Base-by-base conservation (phyloP, 2,113 vertebrate genomes). In the Plestiodon gilberti region DNA sequence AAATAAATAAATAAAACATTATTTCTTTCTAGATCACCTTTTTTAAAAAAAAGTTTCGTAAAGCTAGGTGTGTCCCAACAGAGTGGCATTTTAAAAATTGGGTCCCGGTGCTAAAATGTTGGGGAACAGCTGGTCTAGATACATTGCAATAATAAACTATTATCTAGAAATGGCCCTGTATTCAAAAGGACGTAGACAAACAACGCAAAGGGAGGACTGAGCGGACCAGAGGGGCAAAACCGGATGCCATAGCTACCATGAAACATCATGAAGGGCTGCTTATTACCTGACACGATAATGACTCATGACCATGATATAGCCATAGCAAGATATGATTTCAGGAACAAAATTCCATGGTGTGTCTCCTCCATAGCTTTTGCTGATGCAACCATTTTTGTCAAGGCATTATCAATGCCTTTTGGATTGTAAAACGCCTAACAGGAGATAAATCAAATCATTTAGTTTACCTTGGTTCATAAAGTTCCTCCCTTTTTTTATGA, bases 261-360 rank as follows among this genome's bases (percentile, higher is more conserved):
- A 87, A 35, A 30, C 25, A 81, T 43, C 22, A 79, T 25, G 62
- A 81, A 7, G 22, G 17, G 69, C 38, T 88, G 11, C 18, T 88
- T 86, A 64, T 76, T 78, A 79, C 43, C 28, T 80, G 75, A 14
- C 9, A 79, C 38, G 83, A 62, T 57, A 75, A 69, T 74, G 40
- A 10, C 1, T 90, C 28, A 8, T 55, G 18, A n/a, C 43, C 25
- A 76, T 82, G 22, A 61, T 70, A 43, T 1, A 86, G 25, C 18
- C 38, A 61, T 13, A 84, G 23, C 1, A 78, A 75, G 30, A 64
- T 86, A n/a, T 85, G 35, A 87, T 82, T 90, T 91, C 61, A 80
- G 15, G 17, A 78, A 82, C 57, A 0, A 75, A 79, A 88, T 77
- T 88, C 77, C 83, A 14, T 77, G 6, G 18, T 40, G 0, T 1